A percentile compares a stretch with the other conserved stretches of the same genome.
Conservation (phyloP, 1,140 invertebrate species). For the Protaetia brevitarsis region DNA sequence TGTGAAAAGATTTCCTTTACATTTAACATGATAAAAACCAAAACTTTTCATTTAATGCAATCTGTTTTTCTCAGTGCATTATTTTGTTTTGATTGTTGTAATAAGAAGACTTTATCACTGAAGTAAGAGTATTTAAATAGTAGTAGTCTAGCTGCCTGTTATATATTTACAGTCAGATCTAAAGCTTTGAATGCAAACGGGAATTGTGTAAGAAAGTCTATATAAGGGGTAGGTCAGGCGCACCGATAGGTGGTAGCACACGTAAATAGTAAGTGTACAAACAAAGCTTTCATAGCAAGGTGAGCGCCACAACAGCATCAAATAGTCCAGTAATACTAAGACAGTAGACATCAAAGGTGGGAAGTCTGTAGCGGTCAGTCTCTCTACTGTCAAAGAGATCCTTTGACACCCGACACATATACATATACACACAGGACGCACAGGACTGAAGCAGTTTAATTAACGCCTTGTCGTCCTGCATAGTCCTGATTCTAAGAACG, state of each 20-base stretch:
- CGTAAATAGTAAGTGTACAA: slow-evolving; percentile 19
- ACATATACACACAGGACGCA: slow-evolving; percentile 31
- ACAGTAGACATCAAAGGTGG: slow-evolving; percentile 47
- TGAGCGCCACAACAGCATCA: slow-evolving; percentile 46
- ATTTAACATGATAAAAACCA: too few species aligned
- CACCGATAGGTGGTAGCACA: not conserved
- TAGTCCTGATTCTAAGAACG: slow-evolving; percentile 42
- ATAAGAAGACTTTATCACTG: too few species aligned
- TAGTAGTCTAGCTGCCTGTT: too few species aligned
- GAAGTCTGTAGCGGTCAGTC: slow-evolving; percentile 43
- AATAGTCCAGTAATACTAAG: slow-evolving; percentile 46
- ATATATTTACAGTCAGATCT: too few species aligned
- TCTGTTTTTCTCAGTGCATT: too few species aligned
- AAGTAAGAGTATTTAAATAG: too few species aligned
- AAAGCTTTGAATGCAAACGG: too few species aligned
- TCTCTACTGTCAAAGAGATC: slow-evolving; percentile 40
- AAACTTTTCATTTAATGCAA: too few species aligned
- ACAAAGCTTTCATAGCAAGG: slow-evolving; percentile 30
- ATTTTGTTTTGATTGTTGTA: too few species aligned
- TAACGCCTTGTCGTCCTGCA: slow-evolving; percentile 43
- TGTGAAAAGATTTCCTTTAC: too few species aligned
- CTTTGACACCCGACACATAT: slow-evolving; percentile 47
- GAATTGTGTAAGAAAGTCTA: not conserved
- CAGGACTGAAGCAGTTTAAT: slow-evolving; percentile 40
- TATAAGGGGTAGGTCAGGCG: not conserved